Evolutionary conservation across 2,888 invertebrate genomes (phyloP).

Genomic region (Athrips mouffetella): DNA sequence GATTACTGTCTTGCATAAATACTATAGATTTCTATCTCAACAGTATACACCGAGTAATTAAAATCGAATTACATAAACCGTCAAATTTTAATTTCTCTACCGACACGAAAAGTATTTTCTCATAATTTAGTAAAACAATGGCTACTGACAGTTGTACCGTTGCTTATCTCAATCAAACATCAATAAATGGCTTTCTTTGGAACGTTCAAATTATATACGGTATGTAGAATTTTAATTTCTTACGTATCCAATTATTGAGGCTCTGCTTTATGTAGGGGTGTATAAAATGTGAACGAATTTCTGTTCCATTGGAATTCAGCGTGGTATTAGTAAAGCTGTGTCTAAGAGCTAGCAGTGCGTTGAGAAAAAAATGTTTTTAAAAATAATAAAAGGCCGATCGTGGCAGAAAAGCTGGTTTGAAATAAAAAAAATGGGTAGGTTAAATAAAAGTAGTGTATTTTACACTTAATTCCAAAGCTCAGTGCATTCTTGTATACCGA

Average conservation of each 20-base stretch:
- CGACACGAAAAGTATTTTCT: slow-evolving; percentile 61
- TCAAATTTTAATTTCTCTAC: slow-evolving; percentile 55
- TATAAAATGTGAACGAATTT: not conserved
- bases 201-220: slow-evolving; percentile 47
- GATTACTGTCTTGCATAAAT: too few species aligned
- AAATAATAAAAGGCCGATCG: too few species aligned
- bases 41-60: slow-evolving; percentile 45
- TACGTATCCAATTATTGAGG: slow-evolving; percentile 37
- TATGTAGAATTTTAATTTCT: slow-evolving; percentile 66
- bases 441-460: too few species aligned
- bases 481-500: too few species aligned
- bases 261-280: not conserved
- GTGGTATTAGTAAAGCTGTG: too few species aligned
- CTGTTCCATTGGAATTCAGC: too few species aligned
- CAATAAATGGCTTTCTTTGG: slow-evolving; percentile 67
- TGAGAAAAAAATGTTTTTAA: too few species aligned
- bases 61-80: slow-evolving; percentile 58
- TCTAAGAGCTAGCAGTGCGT: too few species aligned
- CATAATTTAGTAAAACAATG: slow-evolving; percentile 68
- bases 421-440: too few species aligned
- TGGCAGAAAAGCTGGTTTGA: too few species aligned
- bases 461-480: too few species aligned
- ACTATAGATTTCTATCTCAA: too few species aligned
- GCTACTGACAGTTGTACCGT: slow-evolving; percentile 64
- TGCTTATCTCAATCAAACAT: slow-evolving; percentile 59